These are phyloP conservation scores for Entomobrya proxima DNA, from an alignment of 2,888 invertebrate species.

Conservation along the genomic window DNA sequence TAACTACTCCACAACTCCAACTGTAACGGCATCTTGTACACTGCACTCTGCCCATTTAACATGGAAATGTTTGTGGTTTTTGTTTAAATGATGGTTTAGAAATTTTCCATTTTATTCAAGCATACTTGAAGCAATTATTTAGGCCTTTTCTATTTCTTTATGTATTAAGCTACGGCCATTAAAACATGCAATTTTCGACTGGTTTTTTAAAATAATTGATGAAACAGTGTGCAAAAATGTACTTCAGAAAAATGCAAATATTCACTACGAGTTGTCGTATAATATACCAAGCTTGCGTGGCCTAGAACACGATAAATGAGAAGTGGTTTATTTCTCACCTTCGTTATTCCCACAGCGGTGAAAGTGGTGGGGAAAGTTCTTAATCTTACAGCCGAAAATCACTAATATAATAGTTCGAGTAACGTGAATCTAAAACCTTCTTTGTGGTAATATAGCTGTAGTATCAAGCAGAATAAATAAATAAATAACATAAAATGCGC, in stretches of 20 bases:
- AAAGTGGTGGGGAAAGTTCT: neutral
- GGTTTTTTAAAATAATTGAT: no score
- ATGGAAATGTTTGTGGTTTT: conserved; percentile 18
- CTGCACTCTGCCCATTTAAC: neutral
- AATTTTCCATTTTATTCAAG: neutral
- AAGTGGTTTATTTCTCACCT: conserved; percentile 32
- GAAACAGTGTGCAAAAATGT: no score
- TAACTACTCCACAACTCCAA: neutral
- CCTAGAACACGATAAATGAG: no score
- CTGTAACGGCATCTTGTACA: neutral
- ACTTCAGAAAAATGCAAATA: no score
- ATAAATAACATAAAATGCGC: conserved; percentile 36
- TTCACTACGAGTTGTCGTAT: no score
- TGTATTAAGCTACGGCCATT: no score
- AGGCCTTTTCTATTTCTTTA: no score
- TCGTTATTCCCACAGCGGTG: neutral
- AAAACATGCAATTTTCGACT: no score
- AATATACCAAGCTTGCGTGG: no score
- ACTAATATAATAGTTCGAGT: neutral
- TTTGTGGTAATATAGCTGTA: no score
- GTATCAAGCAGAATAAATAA: no score
- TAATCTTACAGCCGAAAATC: conserved; percentile 18
- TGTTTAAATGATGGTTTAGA: conserved; percentile 19
- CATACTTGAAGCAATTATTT: neutral
- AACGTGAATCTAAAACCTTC: neutral